Conservation (phyloP, 2,113 vertebrate genomes). For the Gymnogyps californianus region DNA sequence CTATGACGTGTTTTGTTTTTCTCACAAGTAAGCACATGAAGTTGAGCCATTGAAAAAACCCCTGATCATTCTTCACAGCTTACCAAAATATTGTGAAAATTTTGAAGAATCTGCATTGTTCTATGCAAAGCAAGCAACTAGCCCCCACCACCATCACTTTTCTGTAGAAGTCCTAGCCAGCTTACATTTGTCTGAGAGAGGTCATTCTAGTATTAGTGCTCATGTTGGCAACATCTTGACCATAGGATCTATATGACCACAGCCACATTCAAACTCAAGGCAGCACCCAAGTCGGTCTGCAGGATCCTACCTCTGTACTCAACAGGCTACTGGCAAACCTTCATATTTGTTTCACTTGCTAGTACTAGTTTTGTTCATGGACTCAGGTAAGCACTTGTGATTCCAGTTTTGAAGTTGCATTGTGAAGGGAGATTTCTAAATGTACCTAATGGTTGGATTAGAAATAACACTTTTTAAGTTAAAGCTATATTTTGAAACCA, state of each 20-base stretch:
- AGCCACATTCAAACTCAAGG: not conserved
- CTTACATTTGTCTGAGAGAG: not conserved
- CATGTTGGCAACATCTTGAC: not conserved
- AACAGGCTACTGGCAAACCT: not conserved
- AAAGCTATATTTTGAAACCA: not conserved
- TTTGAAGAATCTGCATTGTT: not conserved
- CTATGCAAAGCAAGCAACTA: not conserved
- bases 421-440: not conserved
- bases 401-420: not conserved
- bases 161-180: not conserved
- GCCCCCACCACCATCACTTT: not conserved
- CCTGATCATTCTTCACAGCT: not conserved
- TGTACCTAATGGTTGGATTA: not conserved
- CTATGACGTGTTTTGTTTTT: not conserved
- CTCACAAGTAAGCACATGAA: not conserved
- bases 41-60: not conserved
- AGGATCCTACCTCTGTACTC: not conserved
- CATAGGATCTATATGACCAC: not conserved
- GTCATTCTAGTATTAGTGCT: not conserved
- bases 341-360: not conserved
- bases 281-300: not conserved
- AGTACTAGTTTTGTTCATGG: not conserved
- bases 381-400: not conserved
- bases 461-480: not conserved
- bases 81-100: not conserved